phyloP scores from a whole-genome alignment of 2,113 vertebrate genomes.

The Crotalus viridis region DNA sequence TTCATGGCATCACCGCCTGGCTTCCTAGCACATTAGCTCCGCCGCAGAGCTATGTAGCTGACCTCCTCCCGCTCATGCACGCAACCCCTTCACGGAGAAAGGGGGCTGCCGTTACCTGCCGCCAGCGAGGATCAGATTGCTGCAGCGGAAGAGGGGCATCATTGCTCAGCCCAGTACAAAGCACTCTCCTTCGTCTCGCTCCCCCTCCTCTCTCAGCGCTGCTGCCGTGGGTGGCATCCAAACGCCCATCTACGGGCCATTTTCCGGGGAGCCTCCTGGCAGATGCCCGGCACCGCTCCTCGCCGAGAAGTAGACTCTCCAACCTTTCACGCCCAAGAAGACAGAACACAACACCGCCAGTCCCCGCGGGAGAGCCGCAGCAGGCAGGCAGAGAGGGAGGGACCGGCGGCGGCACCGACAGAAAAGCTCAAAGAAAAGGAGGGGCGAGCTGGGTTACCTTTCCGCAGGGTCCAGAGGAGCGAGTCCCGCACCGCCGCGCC shows the following conservation, averaged over 20 bases:
- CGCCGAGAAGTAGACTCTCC: not conserved
- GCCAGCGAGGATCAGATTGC: conserved; percentile 41
- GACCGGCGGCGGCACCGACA: not conserved
- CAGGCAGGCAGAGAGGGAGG: not conserved
- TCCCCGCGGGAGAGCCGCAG: conserved; percentile 2
- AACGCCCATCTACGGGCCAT: conserved; percentile 27
- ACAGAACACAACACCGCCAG: conserved; percentile 3
- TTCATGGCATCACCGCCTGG: not conserved
- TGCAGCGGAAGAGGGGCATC: conserved; percentile 60
- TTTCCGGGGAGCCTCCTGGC: conserved; percentile 26
- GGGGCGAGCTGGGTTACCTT: not conserved
- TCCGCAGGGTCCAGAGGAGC: not conserved
- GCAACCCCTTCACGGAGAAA: not conserved
- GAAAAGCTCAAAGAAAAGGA: not conserved
- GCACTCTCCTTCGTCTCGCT: not conserved
- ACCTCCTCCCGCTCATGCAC: not conserved
- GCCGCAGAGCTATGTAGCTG: not conserved
- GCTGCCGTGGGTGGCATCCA: not conserved
- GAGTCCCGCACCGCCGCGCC: not conserved
- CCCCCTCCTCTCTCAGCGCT: not conserved
- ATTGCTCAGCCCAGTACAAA: not conserved
- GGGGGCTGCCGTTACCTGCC: conserved; percentile 58
- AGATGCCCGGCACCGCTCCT: conserved; percentile 47
- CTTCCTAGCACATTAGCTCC: not conserved
- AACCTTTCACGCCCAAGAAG: not conserved